Conservation (phyloP, 2,888 invertebrate genomes). For the Ashinkailepas kermadecensis region DNA sequence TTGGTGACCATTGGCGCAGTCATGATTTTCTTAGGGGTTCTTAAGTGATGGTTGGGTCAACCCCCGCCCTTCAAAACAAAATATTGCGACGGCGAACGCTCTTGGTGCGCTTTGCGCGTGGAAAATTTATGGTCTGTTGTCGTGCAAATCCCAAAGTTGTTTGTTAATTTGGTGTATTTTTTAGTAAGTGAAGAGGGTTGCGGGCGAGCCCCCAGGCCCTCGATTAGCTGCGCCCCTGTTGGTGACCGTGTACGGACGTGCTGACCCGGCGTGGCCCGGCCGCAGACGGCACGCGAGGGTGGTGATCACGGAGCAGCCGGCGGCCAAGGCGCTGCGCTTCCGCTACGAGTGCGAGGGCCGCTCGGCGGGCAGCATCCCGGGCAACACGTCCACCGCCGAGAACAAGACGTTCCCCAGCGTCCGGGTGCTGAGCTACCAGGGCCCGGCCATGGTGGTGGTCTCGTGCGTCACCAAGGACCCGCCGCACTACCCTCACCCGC, state of each 20-base stretch:
- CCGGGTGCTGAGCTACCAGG: constrained; percentile 68
- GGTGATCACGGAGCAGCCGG: constrained; percentile 83
- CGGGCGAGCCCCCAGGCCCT: too few species aligned
- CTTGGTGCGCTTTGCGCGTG: too few species aligned
- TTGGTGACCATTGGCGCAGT: too few species aligned
- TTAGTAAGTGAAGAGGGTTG: too few species aligned
- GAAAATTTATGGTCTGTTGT: too few species aligned
- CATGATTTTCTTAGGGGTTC: too few species aligned
- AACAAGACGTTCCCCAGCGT: constrained; percentile 89
- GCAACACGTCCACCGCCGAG: constrained; percentile 77
- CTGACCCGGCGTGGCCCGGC: not conserved
- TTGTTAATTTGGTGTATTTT: too few species aligned
- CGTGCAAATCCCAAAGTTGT: too few species aligned
- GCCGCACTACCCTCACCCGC: constrained; percentile 79
- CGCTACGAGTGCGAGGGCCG: constrained; percentile 94
- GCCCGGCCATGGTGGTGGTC: constrained; percentile 86
- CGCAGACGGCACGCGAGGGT: constrained; percentile 48
- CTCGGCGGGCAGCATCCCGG: constrained; percentile 92
- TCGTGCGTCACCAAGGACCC: constrained; percentile 90
- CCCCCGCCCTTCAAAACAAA: too few species aligned
- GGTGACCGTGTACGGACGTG: not conserved
- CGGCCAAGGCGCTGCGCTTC: constrained; percentile 79
- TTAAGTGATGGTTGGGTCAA: too few species aligned
- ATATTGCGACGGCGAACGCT: too few species aligned
- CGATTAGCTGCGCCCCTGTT: not conserved